Evolutionary conservation across 2,888 invertebrate species (phyloP), one percentile per base, ranked within the genome.

Genomic region (Drosophila melanosoma): DNA sequence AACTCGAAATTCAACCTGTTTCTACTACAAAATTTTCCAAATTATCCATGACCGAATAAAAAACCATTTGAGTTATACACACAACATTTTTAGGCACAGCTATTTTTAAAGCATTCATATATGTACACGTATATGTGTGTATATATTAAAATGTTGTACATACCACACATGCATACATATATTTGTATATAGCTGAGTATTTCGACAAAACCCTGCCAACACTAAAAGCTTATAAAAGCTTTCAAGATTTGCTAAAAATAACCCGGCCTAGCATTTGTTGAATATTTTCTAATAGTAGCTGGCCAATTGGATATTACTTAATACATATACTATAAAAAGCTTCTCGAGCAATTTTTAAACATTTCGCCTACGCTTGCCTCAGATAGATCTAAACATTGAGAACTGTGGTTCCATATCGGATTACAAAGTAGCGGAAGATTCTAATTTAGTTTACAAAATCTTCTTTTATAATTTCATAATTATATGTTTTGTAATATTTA

Each of bases 281-380:
- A 74, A 80, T 87, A 67, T 89, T 79, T 69, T 29, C 66, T 35
- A 73, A 78, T 74, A 64, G 60, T 26, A 56, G 38, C 58, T 69
- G 62, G 54, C 35, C 68, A 53, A 63, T 67, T 56, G 56, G 66
- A 85, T 88, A 85, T 85, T 85, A 85, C 90, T 90, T 88, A 85
- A 90, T 88, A 77, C 65, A 26, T 36, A 26, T 54, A 59, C n/a
- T 12, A 51, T 33, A 10, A 49, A 71, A 66, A 88, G 90, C 85
- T 85, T 83, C 80, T 69, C 29, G 17, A 48, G 45, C 71, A 64
- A 52, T 59, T 62, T 48, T 53, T 11, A 58, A 51, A 66, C 42
- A 57, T 36, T 74, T 76, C 59, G 65, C 67, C 60, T 64, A 75
- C 69, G 56, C 58, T 69, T 48, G 62, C 59, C 36, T 58, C 63